A percentile compares a stretch with the other conserved stretches of the same genome.
These are phyloP conservation scores for Gymnothorax reevesii DNA, from an alignment of 2,797 vertebrate species.

Conservation along the genomic window DNA sequence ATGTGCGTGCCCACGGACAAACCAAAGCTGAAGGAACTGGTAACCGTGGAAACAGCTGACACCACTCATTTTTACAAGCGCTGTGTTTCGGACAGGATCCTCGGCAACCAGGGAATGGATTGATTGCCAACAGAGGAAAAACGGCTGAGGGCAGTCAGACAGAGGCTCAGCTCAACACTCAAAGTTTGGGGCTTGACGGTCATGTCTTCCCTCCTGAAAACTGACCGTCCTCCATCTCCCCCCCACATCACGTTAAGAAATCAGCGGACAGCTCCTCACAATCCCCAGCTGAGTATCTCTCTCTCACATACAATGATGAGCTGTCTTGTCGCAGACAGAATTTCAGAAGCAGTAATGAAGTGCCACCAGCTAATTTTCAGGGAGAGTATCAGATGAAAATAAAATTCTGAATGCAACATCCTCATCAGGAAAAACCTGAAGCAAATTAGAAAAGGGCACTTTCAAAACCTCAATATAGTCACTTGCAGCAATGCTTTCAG, in stretches of 20 bases:
- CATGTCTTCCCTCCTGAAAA: neutral
- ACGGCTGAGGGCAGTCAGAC: neutral
- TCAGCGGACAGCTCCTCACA: neutral
- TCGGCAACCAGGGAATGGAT: neutral
- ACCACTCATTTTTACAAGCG: neutral
- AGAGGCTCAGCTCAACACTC: neutral
- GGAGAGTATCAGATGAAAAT: neutral
- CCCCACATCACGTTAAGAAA: neutral
- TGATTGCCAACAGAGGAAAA: neutral
- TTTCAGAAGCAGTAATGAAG: neutral
- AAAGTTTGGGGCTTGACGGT: neutral
- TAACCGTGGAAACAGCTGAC: conserved; percentile 15
- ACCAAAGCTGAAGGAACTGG: neutral
- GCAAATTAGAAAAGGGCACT: neutral
- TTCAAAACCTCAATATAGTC: neutral
- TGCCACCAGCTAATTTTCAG: neutral
- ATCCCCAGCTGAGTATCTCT: neutral
- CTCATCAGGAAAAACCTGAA: neutral
- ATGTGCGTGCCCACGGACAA: neutral
- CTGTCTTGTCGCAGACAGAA: neutral
- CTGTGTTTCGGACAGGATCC: neutral
- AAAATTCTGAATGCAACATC: neutral
- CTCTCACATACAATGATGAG: neutral
- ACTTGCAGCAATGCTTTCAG: too few relatives aligned
- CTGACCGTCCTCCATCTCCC: neutral